Percentiles rank a stretch among this genome's conserved stretches.
Conservation (phyloP, 2,888 invertebrate genomes). For the Eledona agricola region DNA sequence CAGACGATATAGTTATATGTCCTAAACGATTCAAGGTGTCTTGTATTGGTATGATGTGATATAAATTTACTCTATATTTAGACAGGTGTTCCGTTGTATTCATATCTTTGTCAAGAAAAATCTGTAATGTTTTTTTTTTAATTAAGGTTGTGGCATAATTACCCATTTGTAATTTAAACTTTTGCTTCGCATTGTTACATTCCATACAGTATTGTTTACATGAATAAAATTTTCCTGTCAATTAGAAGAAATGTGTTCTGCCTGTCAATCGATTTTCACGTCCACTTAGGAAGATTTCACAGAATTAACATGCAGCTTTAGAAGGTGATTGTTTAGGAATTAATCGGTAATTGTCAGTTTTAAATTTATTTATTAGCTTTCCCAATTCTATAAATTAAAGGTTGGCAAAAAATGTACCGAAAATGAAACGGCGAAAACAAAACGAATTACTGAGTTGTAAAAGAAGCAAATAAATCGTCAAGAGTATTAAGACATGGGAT, state of each 20-base stretch:
- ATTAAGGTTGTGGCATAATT: constrained; percentile 43
- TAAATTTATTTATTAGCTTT: too few species aligned
- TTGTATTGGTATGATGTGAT: constrained; percentile 52
- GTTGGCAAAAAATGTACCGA: too few species aligned
- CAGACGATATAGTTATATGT: constrained; percentile 35
- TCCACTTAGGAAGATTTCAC: too few species aligned
- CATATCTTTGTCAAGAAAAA: constrained; percentile 18
- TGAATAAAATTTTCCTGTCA: constrained; percentile 43
- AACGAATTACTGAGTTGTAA: too few species aligned
- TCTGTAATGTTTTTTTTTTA: constrained; percentile 7
- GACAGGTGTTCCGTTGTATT: constrained; percentile 42
- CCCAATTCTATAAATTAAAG: too few species aligned
- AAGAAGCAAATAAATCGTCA: too few species aligned
- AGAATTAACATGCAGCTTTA: too few species aligned
- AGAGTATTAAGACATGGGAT: too few species aligned
- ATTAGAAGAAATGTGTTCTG: constrained; percentile 18
- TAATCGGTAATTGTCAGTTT: too few species aligned
- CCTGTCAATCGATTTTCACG: too few species aligned
- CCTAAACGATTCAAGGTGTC: constrained; percentile 48
- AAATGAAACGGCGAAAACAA: too few species aligned
- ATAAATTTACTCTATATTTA: constrained; percentile 45
- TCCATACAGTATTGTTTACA: constrained; percentile 46
- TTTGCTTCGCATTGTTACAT: constrained; percentile 46
- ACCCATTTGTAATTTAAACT: constrained; percentile 40
- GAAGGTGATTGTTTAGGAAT: too few species aligned